A percentile compares a stretch with the other conserved stretches of the same genome.
These are phyloP conservation scores for Dallia pectoralis DNA, from an alignment of 2,797 vertebrate genomes.

Conservation along the genomic window DNA sequence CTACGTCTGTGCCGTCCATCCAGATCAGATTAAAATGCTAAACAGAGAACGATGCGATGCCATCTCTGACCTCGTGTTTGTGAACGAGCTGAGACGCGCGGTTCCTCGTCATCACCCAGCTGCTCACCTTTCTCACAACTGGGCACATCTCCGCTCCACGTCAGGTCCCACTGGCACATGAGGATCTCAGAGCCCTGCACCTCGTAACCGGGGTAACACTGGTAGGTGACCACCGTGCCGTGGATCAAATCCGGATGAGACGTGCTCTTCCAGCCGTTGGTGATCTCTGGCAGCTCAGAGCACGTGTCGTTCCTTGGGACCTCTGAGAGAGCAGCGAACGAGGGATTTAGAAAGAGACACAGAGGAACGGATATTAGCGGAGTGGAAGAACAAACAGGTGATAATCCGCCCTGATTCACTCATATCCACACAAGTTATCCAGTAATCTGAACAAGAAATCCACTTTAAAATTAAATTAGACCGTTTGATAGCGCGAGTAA, in stretches of 20 bases:
- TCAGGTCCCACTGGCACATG: slow-evolving; percentile 98
- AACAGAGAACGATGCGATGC: neutral
- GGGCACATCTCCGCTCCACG: slow-evolving; percentile 93
- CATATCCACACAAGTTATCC: neutral
- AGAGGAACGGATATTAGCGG: neutral
- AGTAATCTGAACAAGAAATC: neutral
- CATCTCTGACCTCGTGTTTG: neutral
- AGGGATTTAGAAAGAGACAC: slow-evolving; percentile 12
- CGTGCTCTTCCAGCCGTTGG: slow-evolving; percentile 93
- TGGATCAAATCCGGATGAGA: slow-evolving; percentile 94
- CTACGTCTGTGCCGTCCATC: neutral
- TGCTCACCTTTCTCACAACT: slow-evolving; percentile 90
- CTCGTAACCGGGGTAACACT: slow-evolving; percentile 93
- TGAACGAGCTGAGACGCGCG: neutral
- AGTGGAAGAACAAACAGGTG: slow-evolving; percentile 8
- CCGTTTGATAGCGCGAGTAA: neutral
- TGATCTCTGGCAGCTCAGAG: slow-evolving; percentile 90
- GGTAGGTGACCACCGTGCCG: slow-evolving; percentile 92
- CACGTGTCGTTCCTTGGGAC: slow-evolving; percentile 96
- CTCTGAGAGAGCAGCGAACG: slow-evolving; percentile 71
- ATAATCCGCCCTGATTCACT: neutral
- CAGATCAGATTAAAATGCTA: neutral
- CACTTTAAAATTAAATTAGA: neutral
- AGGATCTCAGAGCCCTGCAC: slow-evolving; percentile 87
- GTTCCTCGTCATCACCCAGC: slow-evolving; percentile 37